Conservation (phyloP, 2,113 vertebrate species). For the Hystrix brachyura region DNA sequence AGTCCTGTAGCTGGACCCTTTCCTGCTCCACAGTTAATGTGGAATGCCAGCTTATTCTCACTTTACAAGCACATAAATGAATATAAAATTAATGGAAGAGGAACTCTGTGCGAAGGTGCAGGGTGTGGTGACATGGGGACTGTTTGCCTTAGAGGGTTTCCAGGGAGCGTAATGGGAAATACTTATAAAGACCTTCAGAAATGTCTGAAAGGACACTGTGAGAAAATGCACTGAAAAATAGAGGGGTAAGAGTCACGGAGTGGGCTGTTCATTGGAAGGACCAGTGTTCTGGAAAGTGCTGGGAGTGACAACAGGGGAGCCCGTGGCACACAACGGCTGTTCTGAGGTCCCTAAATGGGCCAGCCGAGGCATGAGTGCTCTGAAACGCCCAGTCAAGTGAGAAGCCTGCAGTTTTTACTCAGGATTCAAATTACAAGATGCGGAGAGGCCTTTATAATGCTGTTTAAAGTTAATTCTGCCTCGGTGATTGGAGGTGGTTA, state of each 20-base stretch:
- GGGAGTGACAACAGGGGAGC: background rate
- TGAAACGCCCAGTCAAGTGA: background rate
- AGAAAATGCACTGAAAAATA: background rate
- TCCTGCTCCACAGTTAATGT: background rate
- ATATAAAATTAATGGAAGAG: background rate
- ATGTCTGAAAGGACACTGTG: background rate
- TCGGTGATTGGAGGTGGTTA: background rate
- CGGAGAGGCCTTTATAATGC: background rate
- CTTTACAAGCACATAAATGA: background rate
- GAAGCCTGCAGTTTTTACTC: background rate
- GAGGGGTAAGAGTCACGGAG: accelerated
- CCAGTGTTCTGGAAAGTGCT: background rate
- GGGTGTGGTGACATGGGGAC: background rate
- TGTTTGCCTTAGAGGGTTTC: background rate
- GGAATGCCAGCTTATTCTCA: background rate
- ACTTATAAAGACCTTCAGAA: background rate
- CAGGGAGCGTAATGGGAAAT: background rate
- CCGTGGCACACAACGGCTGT: accelerated
- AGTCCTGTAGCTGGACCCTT: background rate
- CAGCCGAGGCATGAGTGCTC: background rate
- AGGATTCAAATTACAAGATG: background rate
- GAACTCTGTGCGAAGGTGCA: background rate
- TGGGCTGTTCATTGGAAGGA: background rate
- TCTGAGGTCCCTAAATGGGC: background rate
- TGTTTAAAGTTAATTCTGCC: background rate